phyloP scores from a whole-genome alignment of 2,797 vertebrate species.

The Luscinia megarhynchos region DNA sequence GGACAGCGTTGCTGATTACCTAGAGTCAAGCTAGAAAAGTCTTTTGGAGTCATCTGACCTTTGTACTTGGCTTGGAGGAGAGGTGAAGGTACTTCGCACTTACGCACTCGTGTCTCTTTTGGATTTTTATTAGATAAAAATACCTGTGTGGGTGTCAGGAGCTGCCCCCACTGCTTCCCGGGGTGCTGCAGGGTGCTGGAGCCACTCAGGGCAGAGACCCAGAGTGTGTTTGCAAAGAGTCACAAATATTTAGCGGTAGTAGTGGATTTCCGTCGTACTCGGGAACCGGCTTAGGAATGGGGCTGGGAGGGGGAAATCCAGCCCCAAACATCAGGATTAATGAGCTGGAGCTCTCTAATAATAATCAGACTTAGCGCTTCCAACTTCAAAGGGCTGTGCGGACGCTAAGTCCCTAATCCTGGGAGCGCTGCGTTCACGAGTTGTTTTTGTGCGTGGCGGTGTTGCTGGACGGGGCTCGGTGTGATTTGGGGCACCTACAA shows the following conservation, averaged over 20 bases:
- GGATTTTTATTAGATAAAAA: conserved; percentile 44
- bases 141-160: not conserved
- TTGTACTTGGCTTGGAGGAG: conserved; percentile 49
- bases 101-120: not conserved
- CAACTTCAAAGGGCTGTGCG: conserved; percentile 53
- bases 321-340: conserved; percentile 60
- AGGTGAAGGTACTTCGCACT: conserved; percentile 62
- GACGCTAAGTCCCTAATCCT: conserved; percentile 47
- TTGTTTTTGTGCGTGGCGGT: conserved; percentile 58
- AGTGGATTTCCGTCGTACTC: not conserved
- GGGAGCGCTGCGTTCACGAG: conserved; percentile 43
- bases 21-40: not conserved
- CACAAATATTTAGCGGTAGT: not conserved
- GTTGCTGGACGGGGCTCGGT: rapidly evolving
- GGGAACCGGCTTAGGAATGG: not conserved
- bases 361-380: conserved; percentile 57
- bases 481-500: not conserved
- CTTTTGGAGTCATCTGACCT: conserved; percentile 59
- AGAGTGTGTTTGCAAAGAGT: not conserved
- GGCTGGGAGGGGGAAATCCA: not conserved
- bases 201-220: rapidly evolving
- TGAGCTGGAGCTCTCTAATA: conserved; percentile 58
- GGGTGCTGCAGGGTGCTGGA: not conserved
- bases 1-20: not conserved
- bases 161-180: not conserved